Evolutionary conservation across 2,797 vertebrate genomes (phyloP).

Genomic region (Fratercula arctica): DNA sequence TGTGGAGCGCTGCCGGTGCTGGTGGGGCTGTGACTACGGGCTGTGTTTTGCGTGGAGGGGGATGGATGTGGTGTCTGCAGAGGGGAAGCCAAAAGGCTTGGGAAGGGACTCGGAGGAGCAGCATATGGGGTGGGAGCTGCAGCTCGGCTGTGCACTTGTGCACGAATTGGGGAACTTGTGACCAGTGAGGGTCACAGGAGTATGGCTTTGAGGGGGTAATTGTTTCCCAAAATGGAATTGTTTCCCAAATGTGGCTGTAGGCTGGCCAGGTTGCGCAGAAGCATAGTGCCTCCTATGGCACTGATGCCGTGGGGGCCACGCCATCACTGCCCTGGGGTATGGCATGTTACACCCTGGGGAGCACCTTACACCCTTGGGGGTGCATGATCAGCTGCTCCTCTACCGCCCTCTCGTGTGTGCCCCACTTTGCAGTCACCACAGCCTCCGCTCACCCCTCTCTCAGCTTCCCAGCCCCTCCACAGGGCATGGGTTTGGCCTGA

Average conservation of each 20-base stretch:
- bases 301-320: neutral
- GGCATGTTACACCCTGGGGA: neutral
- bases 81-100: neutral
- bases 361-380: rapidly evolving
- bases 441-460: neutral
- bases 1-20: neutral
- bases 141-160: neutral
- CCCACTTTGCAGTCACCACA: neutral
- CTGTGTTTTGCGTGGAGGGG: neutral
- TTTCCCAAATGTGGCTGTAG: neutral
- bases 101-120: neutral
- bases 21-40: too few species aligned
- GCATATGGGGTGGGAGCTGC: rapidly evolving
- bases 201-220: neutral
- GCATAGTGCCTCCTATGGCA: rapidly evolving
- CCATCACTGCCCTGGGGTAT: neutral
- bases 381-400: neutral
- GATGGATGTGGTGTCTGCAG: neutral
- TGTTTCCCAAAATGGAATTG: neutral
- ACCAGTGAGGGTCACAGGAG: neutral
- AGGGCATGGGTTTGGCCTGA: rapidly evolving
- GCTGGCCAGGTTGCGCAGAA: neutral
- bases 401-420: rapidly evolving
- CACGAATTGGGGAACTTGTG: neutral
- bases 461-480: neutral